Evolutionary conservation across 2,888 invertebrate species (phyloP).

Genomic region (Temnothorax rugatulus): DNA sequence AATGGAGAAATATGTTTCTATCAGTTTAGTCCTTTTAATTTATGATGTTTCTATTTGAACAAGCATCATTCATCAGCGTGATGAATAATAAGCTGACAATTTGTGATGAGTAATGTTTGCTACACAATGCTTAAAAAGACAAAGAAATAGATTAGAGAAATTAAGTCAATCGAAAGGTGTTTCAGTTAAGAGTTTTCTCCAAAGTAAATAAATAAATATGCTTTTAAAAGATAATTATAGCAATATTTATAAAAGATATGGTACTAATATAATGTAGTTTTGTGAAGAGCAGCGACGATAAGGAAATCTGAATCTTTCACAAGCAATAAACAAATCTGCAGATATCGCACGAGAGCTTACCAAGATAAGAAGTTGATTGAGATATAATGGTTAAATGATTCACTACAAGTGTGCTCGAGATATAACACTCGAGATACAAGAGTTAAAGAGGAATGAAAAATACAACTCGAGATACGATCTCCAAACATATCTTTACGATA

Average conservation of each 20-base stretch:
- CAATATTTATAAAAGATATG: not conserved
- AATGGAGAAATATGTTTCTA: not conserved
- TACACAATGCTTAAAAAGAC: not conserved
- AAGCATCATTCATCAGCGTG: not conserved
- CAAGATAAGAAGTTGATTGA: conserved; percentile 1
- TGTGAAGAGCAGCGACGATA: not conserved
- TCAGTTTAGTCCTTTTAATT: not conserved
- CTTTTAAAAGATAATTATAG: not conserved
- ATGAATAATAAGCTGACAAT: not conserved
- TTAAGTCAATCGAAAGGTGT: not conserved
- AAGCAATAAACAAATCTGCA: not conserved
- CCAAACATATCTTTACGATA: not conserved
- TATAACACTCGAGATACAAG: conserved; percentile 28
- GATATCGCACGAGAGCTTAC: not conserved
- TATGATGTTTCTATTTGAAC: not conserved
- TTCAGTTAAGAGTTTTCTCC: not conserved
- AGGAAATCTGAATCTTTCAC: not conserved
- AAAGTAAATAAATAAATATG: not conserved
- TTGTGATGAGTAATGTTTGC: not conserved
- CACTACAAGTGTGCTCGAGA: not conserved
- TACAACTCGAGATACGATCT: conserved; percentile 22
- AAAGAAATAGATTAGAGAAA: not conserved
- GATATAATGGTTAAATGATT: conserved; percentile 17
- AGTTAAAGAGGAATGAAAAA: not conserved
- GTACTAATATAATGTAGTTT: not conserved